phyloP scores from a whole-genome alignment of 2,797 vertebrate species.

The Hydrocynus forskahlii region DNA sequence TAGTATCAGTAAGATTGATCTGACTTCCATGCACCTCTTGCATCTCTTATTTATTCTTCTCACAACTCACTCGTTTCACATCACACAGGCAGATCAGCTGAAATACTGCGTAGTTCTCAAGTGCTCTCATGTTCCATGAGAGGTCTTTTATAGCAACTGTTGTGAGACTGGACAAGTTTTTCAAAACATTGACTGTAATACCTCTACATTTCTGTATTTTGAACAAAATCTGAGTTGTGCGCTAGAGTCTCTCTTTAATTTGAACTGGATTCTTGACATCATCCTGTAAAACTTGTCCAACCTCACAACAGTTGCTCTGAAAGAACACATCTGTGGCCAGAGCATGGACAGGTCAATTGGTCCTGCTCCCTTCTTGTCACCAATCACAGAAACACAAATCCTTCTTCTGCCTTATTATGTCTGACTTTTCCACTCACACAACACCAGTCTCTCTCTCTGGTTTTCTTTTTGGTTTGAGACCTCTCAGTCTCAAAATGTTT shows the following conservation, averaged over 20 bases:
- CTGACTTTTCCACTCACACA: slow-evolving; percentile 6
- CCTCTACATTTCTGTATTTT: too few species aligned
- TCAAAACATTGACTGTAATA: not conserved
- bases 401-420: slow-evolving; percentile 15
- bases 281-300: not conserved
- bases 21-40: not conserved
- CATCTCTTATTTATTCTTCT: not conserved
- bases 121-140: too few species aligned
- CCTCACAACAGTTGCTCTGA: not conserved
- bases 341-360: not conserved
- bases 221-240: too few species aligned
- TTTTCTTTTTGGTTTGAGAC: slow-evolving; percentile 57
- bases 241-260: too few species aligned
- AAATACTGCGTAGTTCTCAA: not conserved
- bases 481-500: slow-evolving; percentile 60
- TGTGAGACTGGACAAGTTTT: not conserved
- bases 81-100: not conserved
- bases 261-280: not conserved
- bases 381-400: not conserved
- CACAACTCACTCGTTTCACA: slow-evolving; percentile 8
- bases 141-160: not conserved
- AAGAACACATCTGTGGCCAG: not conserved
- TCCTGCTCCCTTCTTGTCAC: not conserved
- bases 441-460: slow-evolving; percentile 38
- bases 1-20: slow-evolving; percentile 6